These are phyloP conservation scores for Capromys pilorides DNA, from an alignment of 2,797 vertebrate genomes.

Conservation along the genomic window DNA sequence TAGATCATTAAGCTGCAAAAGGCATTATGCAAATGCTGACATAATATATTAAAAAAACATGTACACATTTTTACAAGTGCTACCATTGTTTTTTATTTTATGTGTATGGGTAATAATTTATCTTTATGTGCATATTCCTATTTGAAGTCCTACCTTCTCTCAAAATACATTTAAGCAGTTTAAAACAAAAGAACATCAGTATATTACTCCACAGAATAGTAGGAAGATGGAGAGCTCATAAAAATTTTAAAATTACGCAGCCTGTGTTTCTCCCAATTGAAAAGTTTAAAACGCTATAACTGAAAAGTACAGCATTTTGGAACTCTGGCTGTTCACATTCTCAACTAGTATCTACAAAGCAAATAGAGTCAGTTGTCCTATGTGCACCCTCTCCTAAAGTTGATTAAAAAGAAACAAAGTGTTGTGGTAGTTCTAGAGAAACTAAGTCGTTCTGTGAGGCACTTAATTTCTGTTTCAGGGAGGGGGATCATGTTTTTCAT, in stretches of 20 bases:
- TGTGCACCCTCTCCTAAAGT: neutral
- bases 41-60: too few relatives aligned
- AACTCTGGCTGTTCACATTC: neutral
- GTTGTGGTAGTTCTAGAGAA: neutral
- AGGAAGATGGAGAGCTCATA: neutral
- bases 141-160: neutral
- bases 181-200: neutral
- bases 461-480: too few relatives aligned
- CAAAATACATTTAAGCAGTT: neutral
- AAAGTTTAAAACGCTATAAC: neutral
- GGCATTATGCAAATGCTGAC: neutral
- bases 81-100: neutral
- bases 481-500: neutral
- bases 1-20: neutral
- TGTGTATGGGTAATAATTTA: neutral
- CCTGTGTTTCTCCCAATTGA: neutral
- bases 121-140: neutral
- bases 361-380: neutral
- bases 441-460: neutral
- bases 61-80: rapidly evolving
- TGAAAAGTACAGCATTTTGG: neutral
- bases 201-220: neutral
- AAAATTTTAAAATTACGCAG: neutral
- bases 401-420: neutral
- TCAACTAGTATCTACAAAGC: neutral